phyloP scores from a whole-genome alignment of 2,888 invertebrate species.

The Gryllus longicercus region DNA sequence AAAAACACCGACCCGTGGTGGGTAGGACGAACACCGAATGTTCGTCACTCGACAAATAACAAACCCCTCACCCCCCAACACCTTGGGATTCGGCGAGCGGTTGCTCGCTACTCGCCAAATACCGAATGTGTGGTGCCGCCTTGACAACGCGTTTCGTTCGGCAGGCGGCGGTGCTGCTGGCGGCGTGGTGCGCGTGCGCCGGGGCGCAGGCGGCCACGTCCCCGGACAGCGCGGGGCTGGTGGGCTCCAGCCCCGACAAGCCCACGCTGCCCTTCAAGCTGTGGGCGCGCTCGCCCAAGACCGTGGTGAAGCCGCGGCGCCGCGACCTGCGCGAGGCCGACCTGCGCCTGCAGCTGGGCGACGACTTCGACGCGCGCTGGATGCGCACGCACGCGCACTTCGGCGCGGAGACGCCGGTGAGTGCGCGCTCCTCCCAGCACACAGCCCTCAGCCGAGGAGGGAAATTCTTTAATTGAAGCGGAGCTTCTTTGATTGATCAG shows the following conservation, averaged over 20 bases:
- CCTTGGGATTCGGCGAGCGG: no score
- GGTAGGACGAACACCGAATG: no score
- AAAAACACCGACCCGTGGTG: no score
- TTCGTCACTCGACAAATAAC: no score
- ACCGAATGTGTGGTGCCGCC: no score
- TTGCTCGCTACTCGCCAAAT: no score
- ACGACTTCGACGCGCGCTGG: conserved; percentile 38
- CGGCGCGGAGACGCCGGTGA: background rate
- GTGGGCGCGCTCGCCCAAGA: conserved; percentile 42
- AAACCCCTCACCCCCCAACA: no score
- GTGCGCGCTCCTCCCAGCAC: background rate
- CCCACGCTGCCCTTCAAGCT: conserved; percentile 39
- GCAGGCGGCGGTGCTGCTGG: conserved; percentile 22
- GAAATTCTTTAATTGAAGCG: no score
- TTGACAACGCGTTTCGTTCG: no score
- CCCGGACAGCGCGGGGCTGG: conserved; percentile 39
- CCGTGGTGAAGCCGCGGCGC: conserved; percentile 37
- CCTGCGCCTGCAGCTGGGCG: conserved; percentile 37
- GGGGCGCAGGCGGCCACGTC: conserved; percentile 26
- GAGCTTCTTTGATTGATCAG: no score
- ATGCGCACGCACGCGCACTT: conserved; percentile 34
- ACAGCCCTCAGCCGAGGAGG: no score
- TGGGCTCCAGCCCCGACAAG: conserved; percentile 36
- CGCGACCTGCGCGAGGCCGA: conserved; percentile 35
- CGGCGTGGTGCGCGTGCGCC: background rate